phyloP scores from a whole-genome alignment of 1,140 invertebrate species.

The Paraescarpia echinospica region DNA sequence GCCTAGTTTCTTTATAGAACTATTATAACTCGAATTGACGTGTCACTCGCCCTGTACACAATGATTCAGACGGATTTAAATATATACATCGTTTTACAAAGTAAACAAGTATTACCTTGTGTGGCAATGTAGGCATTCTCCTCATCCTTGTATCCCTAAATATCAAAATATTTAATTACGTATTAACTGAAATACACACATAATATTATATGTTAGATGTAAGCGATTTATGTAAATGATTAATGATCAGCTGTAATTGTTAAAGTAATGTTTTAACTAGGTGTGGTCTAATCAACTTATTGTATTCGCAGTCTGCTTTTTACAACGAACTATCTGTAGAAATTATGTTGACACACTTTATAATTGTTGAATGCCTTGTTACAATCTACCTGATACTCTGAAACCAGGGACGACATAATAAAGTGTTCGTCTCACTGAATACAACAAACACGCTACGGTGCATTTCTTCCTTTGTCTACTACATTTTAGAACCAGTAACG shows the following conservation, averaged over 20 bases:
- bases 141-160: not conserved
- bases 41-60: too few species aligned
- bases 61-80: too few species aligned
- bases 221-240: too few species aligned
- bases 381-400: not conserved
- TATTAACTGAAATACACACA: too few species aligned
- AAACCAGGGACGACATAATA: not conserved
- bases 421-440: not conserved
- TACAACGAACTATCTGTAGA: too few species aligned
- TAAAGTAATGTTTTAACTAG: too few species aligned
- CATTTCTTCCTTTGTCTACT: not conserved
- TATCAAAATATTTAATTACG: not conserved
- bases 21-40: too few species aligned
- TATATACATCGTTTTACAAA: not conserved
- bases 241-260: too few species aligned
- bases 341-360: not conserved
- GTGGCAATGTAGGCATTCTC: not conserved
- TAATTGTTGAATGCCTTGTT: not conserved
- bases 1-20: too few species aligned
- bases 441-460: not conserved
- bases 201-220: too few species aligned
- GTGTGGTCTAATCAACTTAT: too few species aligned
- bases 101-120: not conserved
- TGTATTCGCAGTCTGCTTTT: too few species aligned
- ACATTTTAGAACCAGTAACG: not conserved